Evolutionary conservation across 2,888 invertebrate species (phyloP).

Genomic region (Eulithis testata): DNA sequence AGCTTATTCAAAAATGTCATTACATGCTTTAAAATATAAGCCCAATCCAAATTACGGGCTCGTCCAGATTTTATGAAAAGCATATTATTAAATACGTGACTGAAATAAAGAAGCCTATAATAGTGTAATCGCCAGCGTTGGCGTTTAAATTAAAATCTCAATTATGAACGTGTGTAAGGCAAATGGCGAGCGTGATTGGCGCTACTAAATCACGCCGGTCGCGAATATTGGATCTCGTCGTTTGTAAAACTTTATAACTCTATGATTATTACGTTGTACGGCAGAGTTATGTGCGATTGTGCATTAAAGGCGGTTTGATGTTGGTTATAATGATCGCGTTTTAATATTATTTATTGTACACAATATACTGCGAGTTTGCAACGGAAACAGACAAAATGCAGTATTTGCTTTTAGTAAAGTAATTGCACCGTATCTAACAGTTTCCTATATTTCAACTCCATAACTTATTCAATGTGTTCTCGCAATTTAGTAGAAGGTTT

Average conservation of each 20-base stretch:
- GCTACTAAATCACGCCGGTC: conserved; percentile 41
- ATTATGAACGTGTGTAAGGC: conserved; percentile 38
- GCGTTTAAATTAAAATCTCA: conserved; percentile 43
- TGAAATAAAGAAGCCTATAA: conserved; percentile 27
- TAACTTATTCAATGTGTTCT: too few relatives aligned
- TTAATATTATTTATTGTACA: conserved; percentile 26
- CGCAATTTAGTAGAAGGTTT: too few relatives aligned
- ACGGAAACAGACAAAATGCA: conserved; percentile 17
- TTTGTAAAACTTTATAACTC: conserved; percentile 40
- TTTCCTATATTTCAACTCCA: too few relatives aligned
- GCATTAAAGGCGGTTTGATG: conserved; percentile 12
- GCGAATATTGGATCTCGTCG: conserved; percentile 39
- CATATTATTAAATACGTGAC: conserved; percentile 23
- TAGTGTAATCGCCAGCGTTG: conserved; percentile 35
- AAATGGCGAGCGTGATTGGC: conserved; percentile 40
- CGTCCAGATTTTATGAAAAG: conserved; percentile 10
- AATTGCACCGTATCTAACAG: not conserved
- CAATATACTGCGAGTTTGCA: conserved; percentile 17
- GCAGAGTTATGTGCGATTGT: conserved; percentile 20
- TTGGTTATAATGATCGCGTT: conserved; percentile 21
- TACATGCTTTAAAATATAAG: not conserved
- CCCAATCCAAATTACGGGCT: conserved; percentile 12
- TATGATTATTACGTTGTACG: conserved; percentile 35
- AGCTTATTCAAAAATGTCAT: not conserved
- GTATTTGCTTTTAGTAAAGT: conserved; percentile 8